A percentile compares a stretch with the other conserved stretches of the same genome.
Conservation (phyloP, 2,888 invertebrate species). For the Buathra laborator region DNA sequence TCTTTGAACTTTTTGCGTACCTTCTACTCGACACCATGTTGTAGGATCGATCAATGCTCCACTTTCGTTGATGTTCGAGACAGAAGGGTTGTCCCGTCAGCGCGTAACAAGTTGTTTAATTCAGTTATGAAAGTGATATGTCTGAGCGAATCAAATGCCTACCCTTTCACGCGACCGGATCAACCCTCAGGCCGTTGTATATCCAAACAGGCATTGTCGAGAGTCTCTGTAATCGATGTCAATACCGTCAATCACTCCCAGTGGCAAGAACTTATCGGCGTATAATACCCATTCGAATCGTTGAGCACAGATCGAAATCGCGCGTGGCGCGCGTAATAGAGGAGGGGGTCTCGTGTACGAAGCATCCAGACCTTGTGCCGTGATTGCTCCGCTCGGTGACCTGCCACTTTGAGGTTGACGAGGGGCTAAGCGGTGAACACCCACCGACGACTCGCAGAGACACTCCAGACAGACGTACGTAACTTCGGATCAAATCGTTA, state of each 20-base stretch:
- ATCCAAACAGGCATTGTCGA: constrained; percentile 9
- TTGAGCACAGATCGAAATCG: constrained; percentile 25
- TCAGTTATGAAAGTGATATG: not conserved
- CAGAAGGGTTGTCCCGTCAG: too few species aligned
- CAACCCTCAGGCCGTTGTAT: not conserved
- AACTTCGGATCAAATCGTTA: not conserved
- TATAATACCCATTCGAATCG: constrained; percentile 27
- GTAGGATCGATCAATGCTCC: too few species aligned
- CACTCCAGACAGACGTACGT: not conserved
- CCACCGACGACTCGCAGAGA: not conserved
- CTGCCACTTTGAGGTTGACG: constrained; percentile 58
- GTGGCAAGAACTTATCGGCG: constrained; percentile 31
- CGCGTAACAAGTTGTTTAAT: not conserved
- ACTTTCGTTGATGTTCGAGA: too few species aligned
- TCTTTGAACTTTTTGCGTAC: too few species aligned
- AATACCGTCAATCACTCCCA: constrained; percentile 33
- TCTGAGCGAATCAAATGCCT: not conserved
- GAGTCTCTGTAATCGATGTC: constrained; percentile 25
- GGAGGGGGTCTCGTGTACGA: constrained; percentile 26
- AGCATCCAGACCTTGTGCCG: constrained; percentile 24
- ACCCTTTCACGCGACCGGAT: not conserved
- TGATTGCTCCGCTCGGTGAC: constrained; percentile 54
- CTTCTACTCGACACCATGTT: too few species aligned
- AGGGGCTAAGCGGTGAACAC: constrained; percentile 6
- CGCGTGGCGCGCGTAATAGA: constrained; percentile 46